These are phyloP conservation scores for Eudemis profundana DNA, from an alignment of 2,888 invertebrate species.

Conservation along the genomic window DNA sequence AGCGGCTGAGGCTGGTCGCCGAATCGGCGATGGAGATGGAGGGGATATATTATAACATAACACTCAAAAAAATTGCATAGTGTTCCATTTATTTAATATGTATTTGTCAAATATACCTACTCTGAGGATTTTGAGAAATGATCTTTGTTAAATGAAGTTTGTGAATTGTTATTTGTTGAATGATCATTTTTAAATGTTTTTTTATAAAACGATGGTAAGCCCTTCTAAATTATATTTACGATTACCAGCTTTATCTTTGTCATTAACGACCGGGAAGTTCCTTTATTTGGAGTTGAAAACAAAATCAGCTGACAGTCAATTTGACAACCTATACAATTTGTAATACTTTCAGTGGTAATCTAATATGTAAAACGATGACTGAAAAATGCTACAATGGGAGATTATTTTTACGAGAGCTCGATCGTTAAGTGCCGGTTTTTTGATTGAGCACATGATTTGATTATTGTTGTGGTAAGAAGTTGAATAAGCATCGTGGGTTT, in stretches of 20 bases:
- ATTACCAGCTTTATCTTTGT: conserved; percentile 26
- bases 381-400: not conserved
- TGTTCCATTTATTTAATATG: no score
- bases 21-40: no score
- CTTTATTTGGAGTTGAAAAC: conserved; percentile 1
- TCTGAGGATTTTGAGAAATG: no score
- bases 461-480: not conserved
- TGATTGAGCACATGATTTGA: not conserved
- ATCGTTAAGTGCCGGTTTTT: not conserved
- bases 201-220: no score
- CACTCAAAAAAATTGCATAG: no score
- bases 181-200: no score
- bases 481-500: conserved; percentile 5
- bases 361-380: conserved; percentile 3
- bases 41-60: no score
- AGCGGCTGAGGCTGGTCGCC: no score
- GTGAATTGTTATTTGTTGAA: no score
- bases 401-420: conserved; percentile 4
- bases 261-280: conserved; percentile 21
- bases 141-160: no score
- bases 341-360: conserved; percentile 1
- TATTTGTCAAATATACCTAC: no score
- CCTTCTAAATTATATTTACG: not conserved
- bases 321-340: not conserved
- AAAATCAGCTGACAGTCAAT: conserved; percentile 18